Base-by-base conservation (phyloP, 2,888 invertebrate species). In the Polymixis lichenea region DNA sequence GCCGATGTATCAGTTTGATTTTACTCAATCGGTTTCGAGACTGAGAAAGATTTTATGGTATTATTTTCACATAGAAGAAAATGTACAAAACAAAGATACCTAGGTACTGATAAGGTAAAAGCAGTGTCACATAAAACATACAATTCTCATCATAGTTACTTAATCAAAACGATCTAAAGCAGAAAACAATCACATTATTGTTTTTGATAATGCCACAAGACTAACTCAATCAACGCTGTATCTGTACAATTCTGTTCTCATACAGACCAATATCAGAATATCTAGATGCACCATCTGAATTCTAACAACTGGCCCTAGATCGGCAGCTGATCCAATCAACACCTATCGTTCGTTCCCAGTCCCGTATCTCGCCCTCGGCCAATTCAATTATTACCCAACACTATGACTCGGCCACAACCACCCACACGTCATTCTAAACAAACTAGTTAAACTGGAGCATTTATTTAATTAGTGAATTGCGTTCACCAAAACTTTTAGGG, bases 401-500 rank as follows among this genome's bases (percentile, higher is more conserved):
- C 86, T 86, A 86, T 76, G 32, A 7, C 72, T 77, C 79, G 77
- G 75, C 78, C 80, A 78, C 82, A 53, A 64, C 77, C 81, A 76
- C 86, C 86, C 86, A 86, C 88, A 87, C 75, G 58, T 87, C 88
- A 87, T 83, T 85, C 76, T 80, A 89, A 89, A 87, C 83, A 84
- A 86, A 91, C 89, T 89, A 88, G 91, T 90, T 91, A 85, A 90
- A 90, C 83, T 86, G 83, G 72, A 88, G 80, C 89, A 86, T 90
- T 91, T 90, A 92, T 92, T 91, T 90, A 90, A 92, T 92, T 90
- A 89, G 88, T 86, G 77, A 87, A 89, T 89, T 88, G 86, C 85
- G 86, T 79, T 75, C 78, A 80, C 83, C 64, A 58, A 83, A 84
- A 82, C 72, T 85, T 76, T 60, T 71, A 72, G 71, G 72, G 73